phyloP scores from a whole-genome alignment of 2,888 invertebrate species.

The Orthosia gracilis region DNA sequence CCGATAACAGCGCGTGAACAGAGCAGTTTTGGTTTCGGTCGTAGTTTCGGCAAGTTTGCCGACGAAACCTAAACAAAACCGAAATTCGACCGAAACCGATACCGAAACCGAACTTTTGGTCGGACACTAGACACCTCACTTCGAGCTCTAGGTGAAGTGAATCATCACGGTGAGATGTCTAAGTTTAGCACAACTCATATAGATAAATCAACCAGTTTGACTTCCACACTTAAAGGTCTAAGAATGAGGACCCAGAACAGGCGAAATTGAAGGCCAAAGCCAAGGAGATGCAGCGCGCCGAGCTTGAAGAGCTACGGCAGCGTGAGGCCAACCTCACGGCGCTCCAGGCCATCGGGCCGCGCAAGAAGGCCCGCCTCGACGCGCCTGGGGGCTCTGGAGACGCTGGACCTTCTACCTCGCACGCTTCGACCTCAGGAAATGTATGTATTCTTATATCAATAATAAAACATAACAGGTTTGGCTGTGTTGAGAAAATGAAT shows the following conservation, averaged over 20 bases:
- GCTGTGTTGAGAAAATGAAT: too few relatives aligned
- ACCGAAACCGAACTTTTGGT: too few relatives aligned
- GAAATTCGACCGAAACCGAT: too few relatives aligned
- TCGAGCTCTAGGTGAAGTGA: too few relatives aligned
- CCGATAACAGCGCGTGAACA: not conserved
- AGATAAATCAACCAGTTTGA: too few relatives aligned
- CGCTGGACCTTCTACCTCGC: constrained; percentile 37
- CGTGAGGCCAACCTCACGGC: constrained; percentile 99
- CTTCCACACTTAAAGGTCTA: constrained; percentile 88
- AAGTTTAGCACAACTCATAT: too few relatives aligned
- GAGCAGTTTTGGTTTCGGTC: not conserved
- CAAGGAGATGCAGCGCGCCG: constrained; percentile 98
- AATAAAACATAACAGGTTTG: too few relatives aligned
- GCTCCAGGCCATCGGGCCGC: constrained; percentile 98
- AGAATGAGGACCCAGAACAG: constrained; percentile 99
- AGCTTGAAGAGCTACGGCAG: constrained; percentile 98
- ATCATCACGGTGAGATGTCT: too few relatives aligned
- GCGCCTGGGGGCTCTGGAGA: constrained; percentile 81
- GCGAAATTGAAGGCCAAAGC: constrained; percentile 98
- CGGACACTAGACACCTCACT: not conserved
- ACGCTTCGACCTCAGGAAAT: constrained; percentile 68
- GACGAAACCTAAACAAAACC: too few relatives aligned
- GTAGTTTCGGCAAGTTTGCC: too few relatives aligned
- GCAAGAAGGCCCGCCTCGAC: constrained; percentile 97
- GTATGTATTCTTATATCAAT: constrained; percentile 67